Evolutionary conservation across 2,888 invertebrate genomes (phyloP).

Genomic region (Meta bourneti): DNA sequence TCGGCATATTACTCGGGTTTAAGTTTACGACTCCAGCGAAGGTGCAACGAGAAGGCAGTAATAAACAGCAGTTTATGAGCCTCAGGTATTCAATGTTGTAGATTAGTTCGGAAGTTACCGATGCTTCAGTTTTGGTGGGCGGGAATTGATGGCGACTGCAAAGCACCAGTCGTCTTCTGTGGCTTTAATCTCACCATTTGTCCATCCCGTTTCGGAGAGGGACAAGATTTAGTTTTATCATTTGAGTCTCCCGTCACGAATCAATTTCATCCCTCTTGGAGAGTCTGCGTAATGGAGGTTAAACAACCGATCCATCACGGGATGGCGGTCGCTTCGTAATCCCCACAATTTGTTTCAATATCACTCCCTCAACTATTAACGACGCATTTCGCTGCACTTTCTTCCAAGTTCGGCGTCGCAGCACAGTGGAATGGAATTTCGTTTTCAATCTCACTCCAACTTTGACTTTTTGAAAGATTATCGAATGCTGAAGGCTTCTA

Average conservation of each 20-base stretch:
- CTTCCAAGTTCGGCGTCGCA: no score
- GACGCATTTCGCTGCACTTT: not conserved
- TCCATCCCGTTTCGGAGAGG: not conserved
- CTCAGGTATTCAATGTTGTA: not conserved
- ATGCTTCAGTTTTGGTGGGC: no score
- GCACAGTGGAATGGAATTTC: no score
- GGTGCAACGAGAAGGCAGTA: not conserved
- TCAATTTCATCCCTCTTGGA: not conserved
- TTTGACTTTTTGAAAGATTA: no score
- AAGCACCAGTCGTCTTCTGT: not conserved
- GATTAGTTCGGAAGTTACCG: not conserved
- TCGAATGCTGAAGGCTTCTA: no score
- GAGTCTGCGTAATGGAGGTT: not conserved
- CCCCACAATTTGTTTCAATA: conserved; percentile 22
- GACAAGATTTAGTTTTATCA: not conserved
- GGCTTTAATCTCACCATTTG: conserved; percentile 8
- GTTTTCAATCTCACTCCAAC: no score
- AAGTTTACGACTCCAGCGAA: no score
- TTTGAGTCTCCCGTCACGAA: not conserved
- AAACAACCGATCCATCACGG: conserved; percentile 2
- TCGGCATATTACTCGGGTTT: no score
- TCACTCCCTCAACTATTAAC: not conserved
- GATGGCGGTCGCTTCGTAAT: not conserved
- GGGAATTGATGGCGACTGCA: no score
- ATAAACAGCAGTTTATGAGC: not conserved